These are phyloP conservation scores for Dromas ardeola DNA, from an alignment of 2,113 vertebrate genomes.

Conservation along the genomic window DNA sequence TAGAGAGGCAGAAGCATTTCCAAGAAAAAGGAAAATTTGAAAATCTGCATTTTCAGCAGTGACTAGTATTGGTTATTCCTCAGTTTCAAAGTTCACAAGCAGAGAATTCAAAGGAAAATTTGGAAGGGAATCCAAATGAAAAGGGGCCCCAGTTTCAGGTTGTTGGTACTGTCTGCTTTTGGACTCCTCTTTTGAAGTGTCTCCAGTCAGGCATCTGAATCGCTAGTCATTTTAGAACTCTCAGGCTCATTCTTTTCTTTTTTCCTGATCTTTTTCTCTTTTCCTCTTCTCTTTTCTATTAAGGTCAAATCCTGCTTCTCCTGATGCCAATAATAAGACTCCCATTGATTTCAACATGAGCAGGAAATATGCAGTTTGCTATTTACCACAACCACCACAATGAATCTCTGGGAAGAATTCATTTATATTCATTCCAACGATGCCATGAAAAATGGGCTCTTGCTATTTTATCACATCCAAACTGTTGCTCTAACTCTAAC, in stretches of 20 bases:
- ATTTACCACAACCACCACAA: constrained; percentile 65
- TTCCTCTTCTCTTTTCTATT: constrained; percentile 50
- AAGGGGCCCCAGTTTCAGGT: not conserved
- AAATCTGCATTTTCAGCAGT: constrained; percentile 45
- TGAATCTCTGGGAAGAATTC: constrained; percentile 59
- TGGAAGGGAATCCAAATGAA: not conserved
- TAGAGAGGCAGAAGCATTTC: not conserved
- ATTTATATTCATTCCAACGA: constrained; percentile 60
- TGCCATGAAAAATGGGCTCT: constrained; percentile 56
- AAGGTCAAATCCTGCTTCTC: constrained; percentile 60
- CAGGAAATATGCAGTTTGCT: constrained; percentile 61
- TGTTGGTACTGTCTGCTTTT: constrained; percentile 1
- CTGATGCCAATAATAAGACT: constrained; percentile 55
- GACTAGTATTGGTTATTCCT: not conserved
- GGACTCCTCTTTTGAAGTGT: not conserved
- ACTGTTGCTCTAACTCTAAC: constrained; percentile 65
- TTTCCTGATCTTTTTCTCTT: constrained; percentile 32
- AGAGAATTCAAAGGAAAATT: not conserved
- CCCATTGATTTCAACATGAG: constrained; percentile 63
- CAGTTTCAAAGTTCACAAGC: not conserved
- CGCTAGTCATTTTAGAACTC: not conserved
- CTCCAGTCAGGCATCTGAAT: not conserved
- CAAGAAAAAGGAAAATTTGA: constrained; percentile 45
- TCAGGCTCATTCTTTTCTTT: constrained; percentile 13
- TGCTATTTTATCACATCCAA: constrained; percentile 65